Evolutionary conservation across 2,113 vertebrate species (phyloP).

Genomic region (Pituophis catenifer): DNA sequence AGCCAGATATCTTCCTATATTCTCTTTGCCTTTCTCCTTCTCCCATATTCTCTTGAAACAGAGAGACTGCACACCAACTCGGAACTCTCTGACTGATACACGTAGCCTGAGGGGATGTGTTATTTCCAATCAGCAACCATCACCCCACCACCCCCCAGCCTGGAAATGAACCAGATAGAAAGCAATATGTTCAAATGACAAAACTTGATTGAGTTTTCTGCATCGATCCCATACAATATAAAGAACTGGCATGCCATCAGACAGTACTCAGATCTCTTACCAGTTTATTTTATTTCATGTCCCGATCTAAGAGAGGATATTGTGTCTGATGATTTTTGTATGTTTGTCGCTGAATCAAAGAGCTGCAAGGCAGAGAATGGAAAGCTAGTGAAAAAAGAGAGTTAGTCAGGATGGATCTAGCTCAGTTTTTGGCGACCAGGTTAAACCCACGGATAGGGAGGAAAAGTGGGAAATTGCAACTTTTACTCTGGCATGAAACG

Average conservation of each 20-base stretch:
- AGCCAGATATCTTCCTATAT: too few species aligned
- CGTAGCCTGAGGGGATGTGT: neutral
- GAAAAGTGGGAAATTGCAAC: neutral
- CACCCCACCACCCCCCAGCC: neutral
- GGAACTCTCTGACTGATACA: slow-evolving; percentile 1
- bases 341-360: neutral
- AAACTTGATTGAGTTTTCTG: slow-evolving; percentile 10
- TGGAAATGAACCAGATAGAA: slow-evolving; percentile 14
- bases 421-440: neutral
- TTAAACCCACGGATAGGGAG: neutral
- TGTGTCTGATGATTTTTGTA: neutral
- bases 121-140: slow-evolving; percentile 16
- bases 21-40: neutral
- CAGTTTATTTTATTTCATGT: neutral
- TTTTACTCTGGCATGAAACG: neutral
- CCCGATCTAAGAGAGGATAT: neutral
- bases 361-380: neutral
- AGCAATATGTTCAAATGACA: slow-evolving; percentile 16
- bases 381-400: neutral
- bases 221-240: neutral
- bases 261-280: neutral
- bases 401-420: neutral
- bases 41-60: neutral
- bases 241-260: neutral
- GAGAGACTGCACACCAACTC: neutral